A percentile compares a stretch with the other conserved stretches of the same genome.
Evolutionary conservation across 2,888 invertebrate species (phyloP).

Genomic region (Chironomus tentans): DNA sequence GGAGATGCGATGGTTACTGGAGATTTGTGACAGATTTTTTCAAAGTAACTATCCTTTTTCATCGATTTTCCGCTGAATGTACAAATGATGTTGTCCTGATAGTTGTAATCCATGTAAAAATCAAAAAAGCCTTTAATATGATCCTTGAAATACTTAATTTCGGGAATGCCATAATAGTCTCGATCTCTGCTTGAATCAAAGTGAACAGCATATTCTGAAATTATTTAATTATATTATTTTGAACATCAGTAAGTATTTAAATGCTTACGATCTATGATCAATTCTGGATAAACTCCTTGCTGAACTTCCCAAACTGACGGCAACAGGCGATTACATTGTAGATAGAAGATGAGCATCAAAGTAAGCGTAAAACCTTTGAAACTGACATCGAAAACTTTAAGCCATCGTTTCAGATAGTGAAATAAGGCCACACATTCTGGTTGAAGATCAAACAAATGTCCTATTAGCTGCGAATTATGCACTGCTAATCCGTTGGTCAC

Average conservation of each 20-base stretch:
- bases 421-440: background rate
- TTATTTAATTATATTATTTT: background rate
- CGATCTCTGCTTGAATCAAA: background rate
- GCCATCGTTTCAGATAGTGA: background rate
- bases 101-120: background rate
- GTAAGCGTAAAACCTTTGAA: background rate
- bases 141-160: background rate
- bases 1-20: background rate
- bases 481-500: background rate
- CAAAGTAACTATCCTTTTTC: background rate
- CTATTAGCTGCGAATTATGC: background rate
- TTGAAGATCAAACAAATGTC: constrained; percentile 1
- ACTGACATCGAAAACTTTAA: background rate
- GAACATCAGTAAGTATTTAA: background rate
- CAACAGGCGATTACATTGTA: background rate
- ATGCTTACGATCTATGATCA: background rate
- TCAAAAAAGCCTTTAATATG: background rate
- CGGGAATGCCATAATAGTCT: background rate
- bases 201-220: constrained; percentile 1
- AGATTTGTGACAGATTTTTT: background rate
- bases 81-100: background rate
- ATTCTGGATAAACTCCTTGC: background rate
- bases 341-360: background rate
- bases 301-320: background rate
- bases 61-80: background rate